Base-by-base conservation (phyloP, 2,797 vertebrate species). In the Galago senegalensis region DNA sequence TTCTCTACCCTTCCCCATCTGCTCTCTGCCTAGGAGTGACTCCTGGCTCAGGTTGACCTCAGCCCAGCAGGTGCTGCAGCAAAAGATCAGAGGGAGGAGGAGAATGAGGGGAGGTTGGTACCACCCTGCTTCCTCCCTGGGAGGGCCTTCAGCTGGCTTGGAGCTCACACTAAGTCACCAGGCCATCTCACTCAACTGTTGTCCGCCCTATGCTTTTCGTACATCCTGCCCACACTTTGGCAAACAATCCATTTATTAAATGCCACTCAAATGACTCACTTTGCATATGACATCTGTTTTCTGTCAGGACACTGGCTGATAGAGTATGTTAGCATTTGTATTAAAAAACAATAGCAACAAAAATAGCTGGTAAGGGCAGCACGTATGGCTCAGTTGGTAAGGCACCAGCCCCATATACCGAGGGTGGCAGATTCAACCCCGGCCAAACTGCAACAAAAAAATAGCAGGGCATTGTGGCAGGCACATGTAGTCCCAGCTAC, bases 211-310 rank as follows among this genome's bases (percentile, higher is more conserved):
- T 29, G 58, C 53, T 77, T 80, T 86, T 80, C 37, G 61, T 65
- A 10, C 20, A 60, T 21, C 34, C 60, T 67, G 72, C 46, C 87
- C 49, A 69, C 8, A n/a, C 73, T 43, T 85, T 58, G 12, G n/a
- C 40, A 95, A 82, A 85, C 25, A 53, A 25, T 21, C 77, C 58
- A 14, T 58, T 60, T 10, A 53, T 60, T 46, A 70, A 65, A 25
- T 21, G 31, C 40, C 7, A 34, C 65, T 93, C 73, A 16, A 27
- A 65, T n/a, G 73, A 96, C 46, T 82, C 69, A 37, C n/a, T 79
- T 77, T 70, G 25, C 43, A 7, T 31, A 20, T 17, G 27, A 56
- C 91, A 88, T 90, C 88, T 85, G 91, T 73, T 89, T 77, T 89
- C 83, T 92, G 65, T 82, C 82, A 73, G 56, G 43, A 56, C 49